Conservation (phyloP, 2,888 invertebrate species). For the Troides helena region DNA sequence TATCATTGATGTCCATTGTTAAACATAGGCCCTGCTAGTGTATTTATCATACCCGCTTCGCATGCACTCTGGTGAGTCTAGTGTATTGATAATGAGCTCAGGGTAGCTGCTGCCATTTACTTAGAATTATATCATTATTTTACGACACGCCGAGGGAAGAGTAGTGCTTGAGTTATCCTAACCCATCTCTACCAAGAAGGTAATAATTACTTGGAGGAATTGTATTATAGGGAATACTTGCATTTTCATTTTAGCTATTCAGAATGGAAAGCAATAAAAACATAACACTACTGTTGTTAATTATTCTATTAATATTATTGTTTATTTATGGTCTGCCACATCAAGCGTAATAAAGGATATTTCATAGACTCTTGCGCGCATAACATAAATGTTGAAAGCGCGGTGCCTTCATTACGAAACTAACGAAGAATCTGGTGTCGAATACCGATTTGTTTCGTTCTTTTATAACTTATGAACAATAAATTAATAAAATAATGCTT, state of each 20-base stretch:
- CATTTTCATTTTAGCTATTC: background rate
- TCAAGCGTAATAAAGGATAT: conserved; percentile 21
- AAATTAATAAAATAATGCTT: background rate
- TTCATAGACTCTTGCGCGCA: conserved; percentile 19
- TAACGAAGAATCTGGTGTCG: background rate
- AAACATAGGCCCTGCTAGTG: too few species aligned
- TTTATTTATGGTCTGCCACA: conserved; percentile 9
- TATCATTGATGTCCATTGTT: too few species aligned
- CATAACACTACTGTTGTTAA: background rate
- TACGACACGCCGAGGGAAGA: too few species aligned
- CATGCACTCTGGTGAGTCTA: too few species aligned
- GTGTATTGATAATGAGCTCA: too few species aligned
- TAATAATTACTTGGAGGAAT: background rate
- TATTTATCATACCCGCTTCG: too few species aligned
- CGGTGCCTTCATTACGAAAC: background rate
- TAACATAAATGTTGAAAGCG: conserved; percentile 2
- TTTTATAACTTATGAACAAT: background rate
- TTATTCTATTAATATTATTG: conserved; percentile 7
- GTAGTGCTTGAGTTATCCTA: too few species aligned
- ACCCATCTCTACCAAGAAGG: background rate
- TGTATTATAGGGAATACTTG: background rate
- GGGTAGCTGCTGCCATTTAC: too few species aligned
- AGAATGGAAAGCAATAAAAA: background rate
- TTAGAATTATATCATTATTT: too few species aligned
- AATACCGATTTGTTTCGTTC: background rate